Conservation (phyloP, 2,888 invertebrate species). For the Melanophora roralis region DNA sequence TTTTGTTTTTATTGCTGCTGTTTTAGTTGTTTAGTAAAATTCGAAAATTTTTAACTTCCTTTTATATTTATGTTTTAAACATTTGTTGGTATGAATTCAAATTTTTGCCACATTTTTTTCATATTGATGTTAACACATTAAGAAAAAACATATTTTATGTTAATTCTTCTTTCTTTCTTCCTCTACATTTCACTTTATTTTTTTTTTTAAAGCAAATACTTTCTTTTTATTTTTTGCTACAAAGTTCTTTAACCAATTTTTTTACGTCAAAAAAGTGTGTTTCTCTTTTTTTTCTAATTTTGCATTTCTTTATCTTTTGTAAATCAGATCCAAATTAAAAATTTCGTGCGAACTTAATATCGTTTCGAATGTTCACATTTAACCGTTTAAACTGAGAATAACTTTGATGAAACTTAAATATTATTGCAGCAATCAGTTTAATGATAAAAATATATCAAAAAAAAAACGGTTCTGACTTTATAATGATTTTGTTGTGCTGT, state of each 20-base stretch:
- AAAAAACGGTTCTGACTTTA: slow-evolving; percentile 52
- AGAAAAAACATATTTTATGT: neutral
- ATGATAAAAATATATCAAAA: slow-evolving; percentile 2
- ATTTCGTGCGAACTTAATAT: slow-evolving; percentile 50
- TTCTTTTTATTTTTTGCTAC: slow-evolving; percentile 43
- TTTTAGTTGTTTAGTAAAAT: slow-evolving; percentile 59
- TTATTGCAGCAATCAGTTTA: neutral
- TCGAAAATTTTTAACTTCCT: slow-evolving; percentile 59
- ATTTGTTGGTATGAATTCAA: no score
- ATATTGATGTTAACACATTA: neutral
- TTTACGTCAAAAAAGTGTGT: neutral
- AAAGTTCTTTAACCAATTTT: neutral
- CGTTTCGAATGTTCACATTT: slow-evolving; percentile 47
- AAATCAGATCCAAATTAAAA: neutral
- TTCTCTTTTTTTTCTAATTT: neutral
- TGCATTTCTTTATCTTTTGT: slow-evolving; percentile 2
- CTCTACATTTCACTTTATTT: neutral
- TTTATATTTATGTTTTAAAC: slow-evolving; percentile 34
- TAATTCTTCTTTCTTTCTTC: neutral
- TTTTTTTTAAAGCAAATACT: slow-evolving; percentile 16
- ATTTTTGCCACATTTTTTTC: no score
- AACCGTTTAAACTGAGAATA: slow-evolving; percentile 58
- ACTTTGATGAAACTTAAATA: slow-evolving; percentile 41
- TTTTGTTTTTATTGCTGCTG: slow-evolving; percentile 10
- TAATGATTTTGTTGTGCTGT: slow-evolving; percentile 36